These are phyloP conservation scores for Sylvia atricapilla DNA, from an alignment of 2,113 vertebrate species.

Conservation along the genomic window DNA sequence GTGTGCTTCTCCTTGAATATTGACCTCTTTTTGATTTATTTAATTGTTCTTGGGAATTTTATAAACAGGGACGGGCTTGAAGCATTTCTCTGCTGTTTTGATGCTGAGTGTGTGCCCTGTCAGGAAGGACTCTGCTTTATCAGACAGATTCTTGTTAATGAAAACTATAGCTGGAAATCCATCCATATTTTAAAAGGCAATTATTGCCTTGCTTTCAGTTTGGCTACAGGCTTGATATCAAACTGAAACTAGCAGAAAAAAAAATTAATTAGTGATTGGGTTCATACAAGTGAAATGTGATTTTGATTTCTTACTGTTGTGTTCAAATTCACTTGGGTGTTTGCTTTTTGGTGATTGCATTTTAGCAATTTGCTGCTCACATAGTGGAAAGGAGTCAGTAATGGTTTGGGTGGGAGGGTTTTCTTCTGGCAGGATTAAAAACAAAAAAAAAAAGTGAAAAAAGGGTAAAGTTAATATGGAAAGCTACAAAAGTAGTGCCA, in stretches of 20 bases:
- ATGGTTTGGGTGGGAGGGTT: background rate
- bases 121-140: background rate
- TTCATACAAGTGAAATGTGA: background rate
- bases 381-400: background rate
- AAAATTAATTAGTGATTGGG: background rate
- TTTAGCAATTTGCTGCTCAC: background rate
- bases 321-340: background rate
- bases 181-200: background rate
- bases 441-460: background rate
- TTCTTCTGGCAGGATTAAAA: background rate
- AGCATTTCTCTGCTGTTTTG: background rate
- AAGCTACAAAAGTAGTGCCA: conserved; percentile 73
- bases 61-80: background rate
- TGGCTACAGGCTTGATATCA: background rate
- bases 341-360: background rate
- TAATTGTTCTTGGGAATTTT: background rate
- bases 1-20: rapidly evolving
- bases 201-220: background rate
- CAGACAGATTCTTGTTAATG: background rate
- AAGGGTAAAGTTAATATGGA: conserved; percentile 59
- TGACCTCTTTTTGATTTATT: background rate
- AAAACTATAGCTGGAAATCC: background rate
- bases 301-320: background rate
- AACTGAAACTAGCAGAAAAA: background rate
- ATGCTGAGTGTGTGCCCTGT: background rate